Evolutionary conservation across 92 coral and sea anemone genomes (phyloP), one percentile per base, ranked within the genome.

Genomic region (Heliopora coerulea): DNA sequence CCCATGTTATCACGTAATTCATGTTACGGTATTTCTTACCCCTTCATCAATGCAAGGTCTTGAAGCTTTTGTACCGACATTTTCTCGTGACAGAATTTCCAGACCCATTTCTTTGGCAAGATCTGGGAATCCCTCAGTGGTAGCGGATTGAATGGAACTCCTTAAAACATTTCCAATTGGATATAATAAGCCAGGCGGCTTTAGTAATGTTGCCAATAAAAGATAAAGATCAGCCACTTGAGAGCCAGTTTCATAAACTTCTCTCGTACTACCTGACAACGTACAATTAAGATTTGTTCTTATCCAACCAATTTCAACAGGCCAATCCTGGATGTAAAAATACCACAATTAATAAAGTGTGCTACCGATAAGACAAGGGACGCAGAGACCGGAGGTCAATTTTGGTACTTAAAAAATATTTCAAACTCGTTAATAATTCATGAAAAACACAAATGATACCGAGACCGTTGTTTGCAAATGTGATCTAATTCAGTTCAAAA

Each of bases 231-330:
- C 98, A 64, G 93, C 96, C 14, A 89, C 91, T 72, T 93, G 98
- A 79, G 98, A 93, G 19, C 98, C 98, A 37, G 98, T 93, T 62
- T 93, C 98, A 37, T 93, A 93, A 21, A 93, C 98, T 59, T 93
- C 98, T 72, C 83, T 90, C 8, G 83, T 83, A 35, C 98, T 93
- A 44, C 98, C 98, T 20, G 96, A 73, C 40, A 93, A 84, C 15
- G 79, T 79, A 63, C 95, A 87, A 25, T 54, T 72, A 21, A 90
- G 91, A 54, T 83, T 90, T 56, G 48, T 86, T 79, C 85, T 93
- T 61, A 93, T 67, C 98, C 96, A 93, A 28, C 69, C 78, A 35
- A 88, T 89, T 48, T 89, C 96, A 30, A 93, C 96, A 12, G 98
- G 98, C 98, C 98, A 93, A 33, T 90, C 98, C 98, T 93, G 59